Evolutionary conservation across 1,140 invertebrate genomes (phyloP), one percentile per base, ranked within the genome.

Genomic region (Caerostris extrusa): DNA sequence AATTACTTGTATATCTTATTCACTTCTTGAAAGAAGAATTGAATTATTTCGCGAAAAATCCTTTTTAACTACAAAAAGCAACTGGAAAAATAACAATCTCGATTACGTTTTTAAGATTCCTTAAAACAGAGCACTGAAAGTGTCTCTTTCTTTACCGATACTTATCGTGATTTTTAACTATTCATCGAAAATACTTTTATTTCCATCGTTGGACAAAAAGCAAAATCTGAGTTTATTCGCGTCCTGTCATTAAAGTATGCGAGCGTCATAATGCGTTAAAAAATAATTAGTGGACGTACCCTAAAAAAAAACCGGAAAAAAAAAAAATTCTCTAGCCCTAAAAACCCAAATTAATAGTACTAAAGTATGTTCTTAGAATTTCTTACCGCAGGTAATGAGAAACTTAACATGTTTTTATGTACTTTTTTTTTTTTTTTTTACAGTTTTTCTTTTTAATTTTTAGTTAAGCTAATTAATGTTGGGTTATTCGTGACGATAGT

Each of bases 271-370:
- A 87, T 64, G 87, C 61, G n/a, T 89, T 67, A 71, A 89, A 85
- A 89, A 89, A 89, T 89, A 89, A 89, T 89, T 89, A 89, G 53
- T 55, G 34, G 34, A 57, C 34, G 34, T 7, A 4, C 3, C 60
- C 19, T 53, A 34, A 53, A 60, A 61, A 61, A 60, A 64, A 61
- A n/a, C n/a, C 19, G 7, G 4, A 56, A 89, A 67, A 87, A 87
- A 87, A 87, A 60, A 34, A 34, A 34, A 34, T 14, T 19, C 2
- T 34, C 2, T 87, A 56, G 87, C 85, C 50, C 87, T 89, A 89
- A 89, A 83, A 89, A 89, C 60, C 34, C 64, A 89, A 89, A 89
- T 89, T 89, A 89, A 69, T 89, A 89, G 87, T 56, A 89, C 61
- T 55, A 69, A 55, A 89, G 64, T 71, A 71, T 89, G 87, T 89